phyloP scores from a whole-genome alignment of 2,888 invertebrate genomes.

The Lasioglossum vierecki region DNA sequence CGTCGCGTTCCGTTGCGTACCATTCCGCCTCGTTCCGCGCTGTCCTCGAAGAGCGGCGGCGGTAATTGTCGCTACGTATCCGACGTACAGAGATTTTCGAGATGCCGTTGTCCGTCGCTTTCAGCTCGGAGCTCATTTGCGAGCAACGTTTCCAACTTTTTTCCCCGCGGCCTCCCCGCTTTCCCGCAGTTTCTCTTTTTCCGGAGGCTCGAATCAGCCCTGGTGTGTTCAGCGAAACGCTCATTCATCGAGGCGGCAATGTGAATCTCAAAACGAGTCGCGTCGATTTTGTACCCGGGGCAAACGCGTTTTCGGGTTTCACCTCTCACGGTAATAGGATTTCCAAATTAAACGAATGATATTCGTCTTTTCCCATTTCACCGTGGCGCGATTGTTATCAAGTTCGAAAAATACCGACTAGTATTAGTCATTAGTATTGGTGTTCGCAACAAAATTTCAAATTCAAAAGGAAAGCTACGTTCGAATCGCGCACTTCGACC shows the following conservation, averaged over 20 bases:
- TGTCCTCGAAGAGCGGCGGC: constrained; percentile 30
- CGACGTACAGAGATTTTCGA: constrained; percentile 25
- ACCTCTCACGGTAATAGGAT: background rate
- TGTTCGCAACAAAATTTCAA: background rate
- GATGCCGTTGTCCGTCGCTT: constrained; percentile 25
- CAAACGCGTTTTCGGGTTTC: background rate
- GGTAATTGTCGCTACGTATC: constrained; percentile 42
- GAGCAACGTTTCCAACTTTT: background rate
- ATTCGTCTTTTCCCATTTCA: too few relatives aligned
- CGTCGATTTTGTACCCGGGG: background rate
- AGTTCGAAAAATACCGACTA: background rate
- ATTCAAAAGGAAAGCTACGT: background rate
- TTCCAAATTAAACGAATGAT: background rate
- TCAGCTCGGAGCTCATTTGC: constrained; percentile 13
- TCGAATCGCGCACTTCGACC: background rate
- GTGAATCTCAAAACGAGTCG: constrained; percentile 2
- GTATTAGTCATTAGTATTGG: too few relatives aligned
- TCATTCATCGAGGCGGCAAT: constrained; percentile 21
- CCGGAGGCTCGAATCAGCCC: background rate
- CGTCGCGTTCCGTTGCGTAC: constrained; percentile 57
- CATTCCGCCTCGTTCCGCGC: constrained; percentile 44
- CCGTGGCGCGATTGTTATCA: background rate
- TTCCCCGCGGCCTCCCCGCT: background rate
- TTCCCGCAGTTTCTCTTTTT: background rate
- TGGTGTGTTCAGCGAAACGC: background rate